Conservation (phyloP, 2,888 invertebrate genomes). For the Lasiommata megera region DNA sequence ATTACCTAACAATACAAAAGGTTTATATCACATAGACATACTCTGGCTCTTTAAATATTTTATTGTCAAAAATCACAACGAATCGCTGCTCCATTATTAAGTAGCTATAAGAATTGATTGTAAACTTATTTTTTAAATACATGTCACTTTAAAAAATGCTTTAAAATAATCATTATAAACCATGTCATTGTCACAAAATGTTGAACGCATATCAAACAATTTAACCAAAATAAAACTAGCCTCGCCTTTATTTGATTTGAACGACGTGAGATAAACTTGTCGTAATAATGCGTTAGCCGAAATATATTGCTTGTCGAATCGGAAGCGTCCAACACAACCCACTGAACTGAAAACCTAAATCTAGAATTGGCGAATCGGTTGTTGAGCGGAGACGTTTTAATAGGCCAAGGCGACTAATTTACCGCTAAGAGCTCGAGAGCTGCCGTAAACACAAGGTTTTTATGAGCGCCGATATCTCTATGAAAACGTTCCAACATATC, state of each 20-base stretch:
- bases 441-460: constrained; percentile 38
- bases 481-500: constrained; percentile 20
- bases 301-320: constrained; percentile 42
- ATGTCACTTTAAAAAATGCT: too few relatives aligned
- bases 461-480: constrained; percentile 36
- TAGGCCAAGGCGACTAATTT: constrained; percentile 75
- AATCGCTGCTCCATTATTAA: too few relatives aligned
- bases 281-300: constrained; percentile 20
- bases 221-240: neutral
- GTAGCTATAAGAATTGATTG: too few relatives aligned
- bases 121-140: too few relatives aligned
- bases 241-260: constrained; percentile 19
- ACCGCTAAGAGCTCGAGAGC: constrained; percentile 36
- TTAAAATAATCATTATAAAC: neutral
- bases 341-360: constrained; percentile 80
- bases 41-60: too few relatives aligned
- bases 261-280: constrained; percentile 9
- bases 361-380: constrained; percentile 75
- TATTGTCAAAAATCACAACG: too few relatives aligned
- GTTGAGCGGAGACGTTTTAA: constrained; percentile 59
- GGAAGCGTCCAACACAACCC: constrained; percentile 65
- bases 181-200: neutral
- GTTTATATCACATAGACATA: too few relatives aligned
- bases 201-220: neutral
- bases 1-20: too few relatives aligned